Conservation (phyloP, 2,888 invertebrate species). For the Margaritifera margaritifera region DNA sequence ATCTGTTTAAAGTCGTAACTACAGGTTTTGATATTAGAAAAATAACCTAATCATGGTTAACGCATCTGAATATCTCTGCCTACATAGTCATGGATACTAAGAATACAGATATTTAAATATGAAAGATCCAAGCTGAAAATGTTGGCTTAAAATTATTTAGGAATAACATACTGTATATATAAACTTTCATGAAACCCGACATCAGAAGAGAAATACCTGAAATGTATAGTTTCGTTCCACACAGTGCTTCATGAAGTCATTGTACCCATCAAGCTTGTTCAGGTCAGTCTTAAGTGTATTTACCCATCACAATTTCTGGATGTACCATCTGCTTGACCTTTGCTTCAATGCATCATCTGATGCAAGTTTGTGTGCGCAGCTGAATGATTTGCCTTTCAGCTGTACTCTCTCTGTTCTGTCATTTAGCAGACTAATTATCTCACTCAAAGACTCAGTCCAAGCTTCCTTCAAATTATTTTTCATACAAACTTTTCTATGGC, state of each 20-base stretch:
- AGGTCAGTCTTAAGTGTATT: constrained; percentile 9
- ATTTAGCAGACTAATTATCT: constrained; percentile 10
- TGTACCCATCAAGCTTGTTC: constrained; percentile 12
- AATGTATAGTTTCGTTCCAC: constrained; percentile 22
- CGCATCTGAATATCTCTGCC: too few relatives aligned
- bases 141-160: too few relatives aligned
- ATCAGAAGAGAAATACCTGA: too few relatives aligned
- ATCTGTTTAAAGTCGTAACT: too few relatives aligned
- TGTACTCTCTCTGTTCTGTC: constrained; percentile 20
- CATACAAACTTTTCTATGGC: too few relatives aligned
- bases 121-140: too few relatives aligned
- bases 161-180: too few relatives aligned
- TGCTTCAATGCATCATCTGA: constrained; percentile 13
- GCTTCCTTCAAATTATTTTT: too few relatives aligned
- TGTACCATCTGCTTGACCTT: constrained; percentile 6
- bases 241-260: constrained; percentile 24
- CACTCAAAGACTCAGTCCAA: constrained; percentile 19
- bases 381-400: constrained; percentile 19
- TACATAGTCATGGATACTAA: too few relatives aligned
- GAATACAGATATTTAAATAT: constrained; percentile 4
- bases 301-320: constrained; percentile 10
- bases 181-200: too few relatives aligned
- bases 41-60: too few relatives aligned
- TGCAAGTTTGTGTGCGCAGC: constrained; percentile 6
- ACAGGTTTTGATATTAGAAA: too few relatives aligned